These are phyloP conservation scores for Raja brachyura DNA, from an alignment of 2,113 vertebrate species.

Conservation along the genomic window DNA sequence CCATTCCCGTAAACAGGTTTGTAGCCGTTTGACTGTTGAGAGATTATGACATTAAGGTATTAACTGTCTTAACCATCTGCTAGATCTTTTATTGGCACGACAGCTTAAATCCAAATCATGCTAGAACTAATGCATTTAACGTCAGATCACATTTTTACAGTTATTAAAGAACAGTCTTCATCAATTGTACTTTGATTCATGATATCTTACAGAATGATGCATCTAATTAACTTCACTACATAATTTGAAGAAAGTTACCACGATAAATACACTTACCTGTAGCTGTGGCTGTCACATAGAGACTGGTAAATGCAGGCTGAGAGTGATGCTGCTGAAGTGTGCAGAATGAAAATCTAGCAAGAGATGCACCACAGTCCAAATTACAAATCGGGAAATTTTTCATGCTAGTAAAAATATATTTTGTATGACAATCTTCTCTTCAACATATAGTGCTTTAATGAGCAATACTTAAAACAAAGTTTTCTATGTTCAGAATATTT, in stretches of 20 bases:
- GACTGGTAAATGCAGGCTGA: conserved; percentile 97
- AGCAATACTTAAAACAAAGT: conserved; percentile 39
- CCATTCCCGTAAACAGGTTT: conserved; percentile 93
- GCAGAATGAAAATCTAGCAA: conserved; percentile 75
- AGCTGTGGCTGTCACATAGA: conserved; percentile 96
- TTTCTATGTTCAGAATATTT: not conserved
- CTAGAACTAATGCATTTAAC: not conserved
- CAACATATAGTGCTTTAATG: not conserved
- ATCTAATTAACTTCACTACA: not conserved
- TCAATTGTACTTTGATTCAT: not conserved
- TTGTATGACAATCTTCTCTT: not conserved
- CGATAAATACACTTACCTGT: conserved; percentile 68
- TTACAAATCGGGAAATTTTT: conserved; percentile 43
- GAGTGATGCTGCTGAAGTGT: conserved; percentile 90
- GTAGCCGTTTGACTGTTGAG: conserved; percentile 79
- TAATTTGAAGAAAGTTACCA: not conserved
- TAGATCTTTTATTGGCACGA: not conserved
- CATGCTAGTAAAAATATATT: not conserved
- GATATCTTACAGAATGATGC: not conserved
- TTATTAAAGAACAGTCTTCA: not conserved
- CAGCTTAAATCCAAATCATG: too few species aligned
- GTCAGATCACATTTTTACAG: not conserved
- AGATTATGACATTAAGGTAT: not conserved
- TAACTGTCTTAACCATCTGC: not conserved
- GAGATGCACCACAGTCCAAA: conserved; percentile 38